Conservation (phyloP, 2,113 vertebrate species). For the Motacilla tschutschensis region DNA sequence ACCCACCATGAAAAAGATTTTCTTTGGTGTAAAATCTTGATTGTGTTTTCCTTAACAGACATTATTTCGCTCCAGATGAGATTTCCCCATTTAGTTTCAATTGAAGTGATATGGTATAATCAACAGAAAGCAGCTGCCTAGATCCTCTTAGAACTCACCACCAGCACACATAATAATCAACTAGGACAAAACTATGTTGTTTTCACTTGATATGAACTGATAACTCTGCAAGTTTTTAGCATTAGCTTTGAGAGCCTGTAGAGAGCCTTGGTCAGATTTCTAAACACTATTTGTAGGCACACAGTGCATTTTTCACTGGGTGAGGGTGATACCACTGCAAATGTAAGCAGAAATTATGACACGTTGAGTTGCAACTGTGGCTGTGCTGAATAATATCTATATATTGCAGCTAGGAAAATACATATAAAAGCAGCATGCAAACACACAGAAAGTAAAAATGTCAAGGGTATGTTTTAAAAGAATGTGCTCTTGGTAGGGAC, state of each 20-base stretch:
- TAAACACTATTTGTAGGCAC: background rate
- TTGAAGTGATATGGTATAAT: background rate
- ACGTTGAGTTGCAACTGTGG: background rate
- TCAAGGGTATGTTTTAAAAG: background rate
- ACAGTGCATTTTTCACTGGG: background rate
- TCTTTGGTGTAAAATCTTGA: background rate
- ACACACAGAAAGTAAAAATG: conserved; percentile 5
- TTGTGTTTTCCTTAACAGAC: background rate
- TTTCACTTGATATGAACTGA: background rate
- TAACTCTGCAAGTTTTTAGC: background rate
- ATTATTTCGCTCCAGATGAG: background rate
- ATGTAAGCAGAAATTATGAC: background rate
- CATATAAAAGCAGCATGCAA: background rate
- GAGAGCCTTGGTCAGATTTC: background rate
- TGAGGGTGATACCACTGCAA: background rate
- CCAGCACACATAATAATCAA: background rate
- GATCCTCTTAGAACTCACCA: background rate
- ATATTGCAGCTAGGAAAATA: background rate
- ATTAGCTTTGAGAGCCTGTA: background rate
- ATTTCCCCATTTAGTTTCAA: background rate
- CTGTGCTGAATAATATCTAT: background rate
- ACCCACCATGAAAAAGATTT: background rate
- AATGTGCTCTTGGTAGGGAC: background rate
- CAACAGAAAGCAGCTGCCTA: background rate
- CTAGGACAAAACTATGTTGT: background rate